Evolutionary conservation across 2,113 vertebrate species (phyloP).

Genomic region (Sisor rabdophorus): DNA sequence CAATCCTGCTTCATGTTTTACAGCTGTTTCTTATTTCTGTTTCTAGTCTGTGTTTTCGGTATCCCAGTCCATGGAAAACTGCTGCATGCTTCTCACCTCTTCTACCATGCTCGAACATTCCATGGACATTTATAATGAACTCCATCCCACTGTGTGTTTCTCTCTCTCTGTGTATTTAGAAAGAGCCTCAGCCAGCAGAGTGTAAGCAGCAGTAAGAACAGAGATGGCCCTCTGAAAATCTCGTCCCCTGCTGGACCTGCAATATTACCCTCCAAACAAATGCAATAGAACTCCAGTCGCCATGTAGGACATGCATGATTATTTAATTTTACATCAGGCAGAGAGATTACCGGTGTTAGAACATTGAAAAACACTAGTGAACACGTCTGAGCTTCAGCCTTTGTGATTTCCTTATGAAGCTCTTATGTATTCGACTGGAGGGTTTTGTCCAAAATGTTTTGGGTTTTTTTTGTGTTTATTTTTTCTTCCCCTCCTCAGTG

Average conservation of each 20-base stretch:
- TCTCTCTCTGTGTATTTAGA: slow-evolving; percentile 65
- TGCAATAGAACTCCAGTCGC: slow-evolving; percentile 47
- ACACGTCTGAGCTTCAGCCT: slow-evolving; percentile 10
- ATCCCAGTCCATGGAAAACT: neutral
- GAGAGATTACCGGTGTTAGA: slow-evolving; percentile 63
- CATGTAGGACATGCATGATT: slow-evolving; percentile 78
- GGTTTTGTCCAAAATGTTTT: slow-evolving; percentile 9
- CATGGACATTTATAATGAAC: neutral
- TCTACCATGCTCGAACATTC: slow-evolving; percentile 36
- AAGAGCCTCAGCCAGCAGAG: slow-evolving; percentile 90
- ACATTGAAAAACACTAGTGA: slow-evolving; percentile 10
- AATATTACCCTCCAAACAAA: slow-evolving; percentile 26
- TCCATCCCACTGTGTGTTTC: neutral
- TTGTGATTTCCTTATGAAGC: slow-evolving; percentile 23
- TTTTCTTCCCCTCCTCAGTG: neutral
- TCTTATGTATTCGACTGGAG: slow-evolving; percentile 21
- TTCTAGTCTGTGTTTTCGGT: neutral
- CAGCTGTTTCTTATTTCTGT: neutral
- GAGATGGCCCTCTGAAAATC: slow-evolving; percentile 57
- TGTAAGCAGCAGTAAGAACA: slow-evolving; percentile 95
- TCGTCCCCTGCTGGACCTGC: slow-evolving; percentile 34
- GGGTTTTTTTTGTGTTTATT: neutral
- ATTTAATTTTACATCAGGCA: slow-evolving; percentile 67
- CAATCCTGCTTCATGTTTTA: neutral
- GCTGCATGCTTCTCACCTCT: slow-evolving; percentile 26